A percentile compares a stretch with the other conserved stretches of the same genome.
Evolutionary conservation across 2,113 vertebrate genomes (phyloP).

Genomic region (Phalacrocorax pelagicus): DNA sequence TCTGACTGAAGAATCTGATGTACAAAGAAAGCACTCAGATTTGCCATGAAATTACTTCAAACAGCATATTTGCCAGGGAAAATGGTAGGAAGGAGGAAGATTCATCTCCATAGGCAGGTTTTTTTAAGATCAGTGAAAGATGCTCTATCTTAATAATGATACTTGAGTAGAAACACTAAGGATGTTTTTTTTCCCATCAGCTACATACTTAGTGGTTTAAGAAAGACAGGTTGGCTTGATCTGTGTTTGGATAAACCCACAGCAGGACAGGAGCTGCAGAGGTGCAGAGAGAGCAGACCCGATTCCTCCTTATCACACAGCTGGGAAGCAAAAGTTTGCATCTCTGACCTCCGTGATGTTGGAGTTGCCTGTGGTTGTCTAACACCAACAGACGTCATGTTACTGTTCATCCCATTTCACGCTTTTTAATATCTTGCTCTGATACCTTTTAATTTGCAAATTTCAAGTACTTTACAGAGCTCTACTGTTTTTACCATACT

Average conservation of each 20-base stretch:
- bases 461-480: not conserved
- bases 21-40: not conserved
- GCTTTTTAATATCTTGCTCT: not conserved
- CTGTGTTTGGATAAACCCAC: not conserved
- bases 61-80: not conserved
- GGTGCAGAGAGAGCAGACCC: not conserved
- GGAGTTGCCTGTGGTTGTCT: not conserved
- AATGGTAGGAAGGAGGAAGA: not conserved
- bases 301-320: not conserved
- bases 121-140: not conserved
- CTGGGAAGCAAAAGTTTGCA: not conserved
- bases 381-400: not conserved
- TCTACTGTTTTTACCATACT: not conserved
- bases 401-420: not conserved
- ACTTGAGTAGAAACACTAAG: not conserved
- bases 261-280: not conserved
- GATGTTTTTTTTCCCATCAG: not conserved
- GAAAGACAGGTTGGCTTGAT: not conserved
- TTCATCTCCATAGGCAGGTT: not conserved
- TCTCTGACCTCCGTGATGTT: not conserved
- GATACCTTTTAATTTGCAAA: not conserved
- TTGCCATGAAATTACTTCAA: not conserved
- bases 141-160: not conserved
- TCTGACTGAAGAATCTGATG: not conserved
- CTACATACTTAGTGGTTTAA: not conserved